phyloP scores from a whole-genome alignment of 1,140 invertebrate species.

The Prorops nasuta region DNA sequence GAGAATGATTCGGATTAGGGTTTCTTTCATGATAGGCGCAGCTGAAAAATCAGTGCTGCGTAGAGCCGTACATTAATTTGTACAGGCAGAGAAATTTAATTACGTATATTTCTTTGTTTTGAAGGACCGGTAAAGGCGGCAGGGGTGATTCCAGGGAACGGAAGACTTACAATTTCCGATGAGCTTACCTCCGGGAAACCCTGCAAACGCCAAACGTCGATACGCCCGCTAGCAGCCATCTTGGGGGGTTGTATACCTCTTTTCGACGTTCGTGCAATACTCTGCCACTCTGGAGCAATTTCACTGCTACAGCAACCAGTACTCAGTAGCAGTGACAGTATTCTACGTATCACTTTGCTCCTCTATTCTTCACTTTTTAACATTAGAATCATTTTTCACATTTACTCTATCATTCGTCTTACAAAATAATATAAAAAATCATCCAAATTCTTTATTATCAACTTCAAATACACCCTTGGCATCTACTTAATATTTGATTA shows the following conservation, averaged over 20 bases:
- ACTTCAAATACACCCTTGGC: too few relatives aligned
- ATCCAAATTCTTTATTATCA: too few relatives aligned
- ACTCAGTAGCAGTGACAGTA: too few relatives aligned
- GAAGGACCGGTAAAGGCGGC: conserved; percentile 37
- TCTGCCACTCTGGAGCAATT: conserved; percentile 46
- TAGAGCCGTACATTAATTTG: conserved; percentile 29
- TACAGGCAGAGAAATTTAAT: conserved; percentile 43
- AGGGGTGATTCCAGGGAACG: conserved; percentile 47
- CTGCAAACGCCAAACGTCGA: conserved; percentile 54
- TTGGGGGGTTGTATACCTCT: conserved; percentile 49
- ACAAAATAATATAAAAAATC: too few relatives aligned
- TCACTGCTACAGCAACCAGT: too few relatives aligned
- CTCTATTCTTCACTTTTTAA: too few relatives aligned
- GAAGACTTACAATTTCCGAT: conserved; percentile 56
- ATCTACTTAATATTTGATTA: too few relatives aligned
- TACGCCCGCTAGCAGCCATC: conserved; percentile 52
- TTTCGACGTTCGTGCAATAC: conserved; percentile 32
- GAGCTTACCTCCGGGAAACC: conserved; percentile 58
- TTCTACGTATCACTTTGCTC: too few relatives aligned
- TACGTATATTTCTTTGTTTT: conserved; percentile 54
- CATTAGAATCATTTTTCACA: too few relatives aligned
- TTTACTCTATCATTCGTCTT: too few relatives aligned
- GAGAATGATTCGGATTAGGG: too few relatives aligned
- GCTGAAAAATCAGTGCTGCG: conserved; percentile 1
- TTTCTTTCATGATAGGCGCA: too few relatives aligned